Conservation (phyloP, 1,140 invertebrate species). For the Panagrolaimus sp. region DNA sequence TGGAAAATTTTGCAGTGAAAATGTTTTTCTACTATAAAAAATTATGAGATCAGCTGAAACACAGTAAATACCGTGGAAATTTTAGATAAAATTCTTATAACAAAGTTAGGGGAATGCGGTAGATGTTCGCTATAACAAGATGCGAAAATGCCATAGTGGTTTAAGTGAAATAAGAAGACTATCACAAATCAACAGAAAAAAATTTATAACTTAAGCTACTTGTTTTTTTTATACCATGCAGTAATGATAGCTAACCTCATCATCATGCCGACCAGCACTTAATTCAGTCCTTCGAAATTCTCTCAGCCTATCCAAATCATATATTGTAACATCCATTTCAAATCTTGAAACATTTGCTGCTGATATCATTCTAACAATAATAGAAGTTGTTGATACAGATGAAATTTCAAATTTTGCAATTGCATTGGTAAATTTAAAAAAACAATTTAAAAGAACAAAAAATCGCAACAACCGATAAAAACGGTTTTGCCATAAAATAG, state of each 20-base stretch:
- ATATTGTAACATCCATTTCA: conserved; percentile 2
- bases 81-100: too few relatives aligned
- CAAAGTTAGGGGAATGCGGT: too few relatives aligned
- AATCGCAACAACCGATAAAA: conserved; percentile 6
- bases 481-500: background rate
- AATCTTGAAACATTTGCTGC: conserved; percentile 1
- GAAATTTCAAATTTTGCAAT: conserved; percentile 3
- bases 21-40: too few relatives aligned
- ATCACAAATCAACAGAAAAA: too few relatives aligned
- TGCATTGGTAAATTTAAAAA: background rate
- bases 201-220: too few relatives aligned
- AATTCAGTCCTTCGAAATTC: background rate
- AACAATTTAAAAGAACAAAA: background rate
- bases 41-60: too few relatives aligned
- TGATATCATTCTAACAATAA: conserved; percentile 7
- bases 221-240: too few relatives aligned
- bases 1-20: background rate
- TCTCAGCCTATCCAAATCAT: background rate
- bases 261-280: background rate
- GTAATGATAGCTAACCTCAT: background rate
- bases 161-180: too few relatives aligned
- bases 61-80: too few relatives aligned
- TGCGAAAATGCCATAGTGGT: too few relatives aligned
- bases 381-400: background rate
- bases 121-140: too few relatives aligned